A percentile compares a stretch with the other conserved stretches of the same genome.
Conservation (phyloP, 2,113 vertebrate genomes). For the Zosterops pallidus region DNA sequence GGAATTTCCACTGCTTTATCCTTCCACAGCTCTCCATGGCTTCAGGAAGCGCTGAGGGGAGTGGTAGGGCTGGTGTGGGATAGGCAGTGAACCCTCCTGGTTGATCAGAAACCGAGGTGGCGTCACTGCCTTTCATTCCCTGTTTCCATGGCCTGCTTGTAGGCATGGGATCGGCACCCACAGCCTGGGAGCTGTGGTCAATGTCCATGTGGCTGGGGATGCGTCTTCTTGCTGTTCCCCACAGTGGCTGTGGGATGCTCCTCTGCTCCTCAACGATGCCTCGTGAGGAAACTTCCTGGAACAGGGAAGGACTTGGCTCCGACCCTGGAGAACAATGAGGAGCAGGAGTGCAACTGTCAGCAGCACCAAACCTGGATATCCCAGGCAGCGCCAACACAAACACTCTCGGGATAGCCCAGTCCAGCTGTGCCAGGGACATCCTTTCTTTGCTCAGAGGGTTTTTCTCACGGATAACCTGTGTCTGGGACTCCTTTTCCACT, state of each 20-base stretch:
- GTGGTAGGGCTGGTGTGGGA: not conserved
- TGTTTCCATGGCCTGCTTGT: rapidly evolving
- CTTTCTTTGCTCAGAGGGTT: not conserved
- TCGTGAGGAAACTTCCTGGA: rapidly evolving
- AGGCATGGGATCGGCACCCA: rapidly evolving
- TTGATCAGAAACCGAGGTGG: not conserved
- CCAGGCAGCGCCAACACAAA: not conserved
- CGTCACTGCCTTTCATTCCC: rapidly evolving
- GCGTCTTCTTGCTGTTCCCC: rapidly evolving
- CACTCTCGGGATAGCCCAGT: not conserved
- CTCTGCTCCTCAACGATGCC: not conserved
- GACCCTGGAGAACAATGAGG: not conserved
- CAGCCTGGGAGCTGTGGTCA: rapidly evolving
- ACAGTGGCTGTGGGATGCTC: rapidly evolving
- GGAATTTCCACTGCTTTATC: not conserved
- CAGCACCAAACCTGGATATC: not conserved
- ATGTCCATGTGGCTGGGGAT: rapidly evolving
- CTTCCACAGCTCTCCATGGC: not conserved
- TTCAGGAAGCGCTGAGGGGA: rapidly evolving
- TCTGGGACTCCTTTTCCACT: slow-evolving; percentile 8
- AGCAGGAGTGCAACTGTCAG: rapidly evolving
- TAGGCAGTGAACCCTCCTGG: not conserved
- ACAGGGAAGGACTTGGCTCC: rapidly evolving
- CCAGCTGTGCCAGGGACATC: not conserved
- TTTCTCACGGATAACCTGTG: not conserved